Conservation (phyloP, 2,113 vertebrate species). For the Shinisaurus crocodilurus region DNA sequence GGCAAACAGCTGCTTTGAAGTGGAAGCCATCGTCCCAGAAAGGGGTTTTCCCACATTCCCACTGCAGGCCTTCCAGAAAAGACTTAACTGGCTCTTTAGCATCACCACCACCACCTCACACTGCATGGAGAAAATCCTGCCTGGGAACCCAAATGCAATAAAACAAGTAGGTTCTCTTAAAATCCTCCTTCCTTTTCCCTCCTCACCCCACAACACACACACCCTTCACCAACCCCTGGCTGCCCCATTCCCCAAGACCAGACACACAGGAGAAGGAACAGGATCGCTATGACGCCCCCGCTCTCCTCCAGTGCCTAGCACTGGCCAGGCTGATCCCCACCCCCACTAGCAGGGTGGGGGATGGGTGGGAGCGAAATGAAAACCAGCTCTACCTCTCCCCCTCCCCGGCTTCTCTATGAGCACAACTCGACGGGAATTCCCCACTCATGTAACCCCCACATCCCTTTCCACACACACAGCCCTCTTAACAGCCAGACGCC, state of each 20-base stretch:
- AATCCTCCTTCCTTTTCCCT: not conserved
- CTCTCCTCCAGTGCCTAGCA: not conserved
- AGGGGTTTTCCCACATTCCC: constrained; percentile 56
- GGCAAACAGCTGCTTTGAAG: constrained; percentile 18
- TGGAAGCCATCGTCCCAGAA: constrained; percentile 48
- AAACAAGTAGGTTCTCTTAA: not conserved
- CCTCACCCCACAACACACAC: not conserved
- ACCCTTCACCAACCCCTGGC: not conserved
- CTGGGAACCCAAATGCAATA: not conserved
- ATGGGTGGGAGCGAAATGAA: constrained; percentile 3
- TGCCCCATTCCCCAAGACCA: not conserved
- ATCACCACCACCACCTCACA: not conserved
- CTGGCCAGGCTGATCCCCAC: not conserved
- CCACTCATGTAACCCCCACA: not conserved
- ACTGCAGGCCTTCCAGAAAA: not conserved
- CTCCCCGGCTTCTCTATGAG: not conserved
- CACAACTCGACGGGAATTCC: not conserved
- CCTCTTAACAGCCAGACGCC: not conserved
- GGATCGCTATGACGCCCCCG: constrained; percentile 7
- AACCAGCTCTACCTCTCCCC: not conserved
- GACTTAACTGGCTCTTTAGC: not conserved
- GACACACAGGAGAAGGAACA: not conserved
- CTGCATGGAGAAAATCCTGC: not conserved
- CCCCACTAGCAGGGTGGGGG: constrained; percentile 1
- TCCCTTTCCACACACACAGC: not conserved